Evolutionary conservation across 2,888 invertebrate genomes (phyloP).

Genomic region (Busseola fusca): DNA sequence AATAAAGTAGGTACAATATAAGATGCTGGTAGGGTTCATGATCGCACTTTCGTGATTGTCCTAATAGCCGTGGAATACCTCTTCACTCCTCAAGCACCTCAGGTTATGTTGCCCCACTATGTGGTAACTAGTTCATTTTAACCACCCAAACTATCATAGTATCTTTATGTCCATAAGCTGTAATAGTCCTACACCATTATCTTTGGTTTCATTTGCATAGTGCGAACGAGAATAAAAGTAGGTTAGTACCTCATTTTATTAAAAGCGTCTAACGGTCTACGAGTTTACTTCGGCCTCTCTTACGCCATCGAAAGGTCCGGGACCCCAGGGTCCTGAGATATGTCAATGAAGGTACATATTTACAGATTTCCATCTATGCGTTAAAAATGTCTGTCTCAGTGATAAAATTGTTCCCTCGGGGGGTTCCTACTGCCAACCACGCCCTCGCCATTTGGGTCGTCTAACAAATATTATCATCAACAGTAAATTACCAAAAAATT

Average conservation of each 20-base stretch:
- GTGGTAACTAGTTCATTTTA: background rate
- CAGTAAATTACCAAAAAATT: background rate
- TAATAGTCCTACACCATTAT: no score
- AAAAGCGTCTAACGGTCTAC: background rate
- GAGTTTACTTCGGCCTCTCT: background rate
- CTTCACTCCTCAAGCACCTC: background rate
- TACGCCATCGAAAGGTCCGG: background rate
- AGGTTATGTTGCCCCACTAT: background rate
- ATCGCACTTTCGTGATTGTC: background rate
- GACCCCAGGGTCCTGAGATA: no score
- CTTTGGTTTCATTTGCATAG: background rate
- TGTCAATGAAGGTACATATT: background rate
- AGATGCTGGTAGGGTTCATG: background rate
- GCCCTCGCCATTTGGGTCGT: background rate
- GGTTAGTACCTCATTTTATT: background rate
- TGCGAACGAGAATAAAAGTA: background rate
- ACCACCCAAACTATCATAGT: background rate
- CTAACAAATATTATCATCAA: background rate
- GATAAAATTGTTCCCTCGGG: background rate
- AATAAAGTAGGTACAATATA: no score
- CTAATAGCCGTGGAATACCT: background rate
- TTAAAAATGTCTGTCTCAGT: background rate
- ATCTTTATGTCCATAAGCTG: no score
- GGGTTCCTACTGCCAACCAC: background rate
- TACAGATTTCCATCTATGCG: background rate